Evolutionary conservation across 2,797 vertebrate genomes (phyloP), one percentile per base, ranked within the genome.

Genomic region (Phalloptychus januarius): DNA sequence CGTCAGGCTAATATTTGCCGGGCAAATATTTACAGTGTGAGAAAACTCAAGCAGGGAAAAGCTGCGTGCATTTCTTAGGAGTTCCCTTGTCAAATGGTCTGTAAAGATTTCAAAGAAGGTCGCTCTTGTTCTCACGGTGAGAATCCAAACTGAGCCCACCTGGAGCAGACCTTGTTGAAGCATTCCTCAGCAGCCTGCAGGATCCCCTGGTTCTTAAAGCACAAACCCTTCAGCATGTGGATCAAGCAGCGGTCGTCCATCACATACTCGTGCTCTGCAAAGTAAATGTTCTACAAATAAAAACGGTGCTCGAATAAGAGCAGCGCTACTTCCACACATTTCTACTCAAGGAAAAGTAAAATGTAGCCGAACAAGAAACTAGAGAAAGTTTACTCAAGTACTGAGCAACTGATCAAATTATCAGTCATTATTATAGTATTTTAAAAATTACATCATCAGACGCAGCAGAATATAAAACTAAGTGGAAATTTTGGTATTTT

Each of bases 221-320:
- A 96, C 71, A 97, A 85, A 2, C 96, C 97, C 84, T 95, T 97
- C 88, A 97, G 89, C 75, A 97, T 93, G 82, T 94, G 89, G 74
- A 97, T 90, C 77, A 96, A 38, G 79, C 95, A 96, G 28, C 79
- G 80, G 85, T 96, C 96, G 1, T 97, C 96, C 69, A 93, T 33
- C 0, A 83, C 86, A 81, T 93, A 95, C 61, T 96, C 95, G 2
- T 95, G 95, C 7, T 79, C 97, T 97, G 88, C 20, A 42, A 77
- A 63, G n/a, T 15, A 54, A 16, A 28, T 28, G 18, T 42, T 12
- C 42, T 44, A 48, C 5, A 6, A 25, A 20, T 23, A 25, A 52
- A 52, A 52, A 23, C 7, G 2, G 20, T 1, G 23, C 20, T 23
- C 48, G 10, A 50, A 7, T 23, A 7, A 52, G 7, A 52, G 20